Percentiles rank a stretch among this genome's conserved stretches.
phyloP scores from a whole-genome alignment of 2,113 vertebrate genomes.

The Columba janthina region DNA sequence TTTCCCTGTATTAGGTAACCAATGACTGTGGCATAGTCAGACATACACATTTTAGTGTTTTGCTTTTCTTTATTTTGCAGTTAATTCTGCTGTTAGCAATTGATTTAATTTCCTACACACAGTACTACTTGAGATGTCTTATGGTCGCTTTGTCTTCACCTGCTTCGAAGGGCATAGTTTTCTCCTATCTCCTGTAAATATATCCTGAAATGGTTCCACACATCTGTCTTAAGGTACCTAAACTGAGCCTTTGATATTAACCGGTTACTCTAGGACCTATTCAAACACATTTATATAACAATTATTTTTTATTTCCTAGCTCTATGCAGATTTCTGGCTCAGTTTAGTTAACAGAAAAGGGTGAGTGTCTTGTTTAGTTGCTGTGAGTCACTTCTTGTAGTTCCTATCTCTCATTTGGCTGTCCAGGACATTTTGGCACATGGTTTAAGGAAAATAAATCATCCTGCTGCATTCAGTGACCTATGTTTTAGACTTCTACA shows the following conservation, averaged over 20 bases:
- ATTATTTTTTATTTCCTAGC: neutral
- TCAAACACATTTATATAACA: neutral
- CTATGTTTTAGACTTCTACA: neutral
- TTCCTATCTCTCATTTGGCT: neutral
- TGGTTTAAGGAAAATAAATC: neutral
- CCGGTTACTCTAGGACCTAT: neutral
- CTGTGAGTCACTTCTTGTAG: neutral
- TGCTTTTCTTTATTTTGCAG: neutral
- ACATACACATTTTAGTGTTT: neutral
- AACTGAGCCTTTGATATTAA: neutral
- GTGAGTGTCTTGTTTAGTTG: neutral
- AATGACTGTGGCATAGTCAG: neutral
- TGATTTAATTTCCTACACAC: neutral
- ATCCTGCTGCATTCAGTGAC: neutral
- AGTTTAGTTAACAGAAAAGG: neutral
- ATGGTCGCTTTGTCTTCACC: neutral
- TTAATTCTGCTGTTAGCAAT: neutral
- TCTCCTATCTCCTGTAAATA: neutral
- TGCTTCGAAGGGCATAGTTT: neutral
- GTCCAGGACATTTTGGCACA: neutral
- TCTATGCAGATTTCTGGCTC: neutral
- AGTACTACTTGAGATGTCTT: neutral
- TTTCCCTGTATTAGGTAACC: neutral
- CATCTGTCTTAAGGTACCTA: neutral
- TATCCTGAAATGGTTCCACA: neutral